Evolutionary conservation across 2,797 vertebrate species (phyloP), one percentile per base, ranked within the genome.

Genomic region (Esox masquinongy): DNA sequence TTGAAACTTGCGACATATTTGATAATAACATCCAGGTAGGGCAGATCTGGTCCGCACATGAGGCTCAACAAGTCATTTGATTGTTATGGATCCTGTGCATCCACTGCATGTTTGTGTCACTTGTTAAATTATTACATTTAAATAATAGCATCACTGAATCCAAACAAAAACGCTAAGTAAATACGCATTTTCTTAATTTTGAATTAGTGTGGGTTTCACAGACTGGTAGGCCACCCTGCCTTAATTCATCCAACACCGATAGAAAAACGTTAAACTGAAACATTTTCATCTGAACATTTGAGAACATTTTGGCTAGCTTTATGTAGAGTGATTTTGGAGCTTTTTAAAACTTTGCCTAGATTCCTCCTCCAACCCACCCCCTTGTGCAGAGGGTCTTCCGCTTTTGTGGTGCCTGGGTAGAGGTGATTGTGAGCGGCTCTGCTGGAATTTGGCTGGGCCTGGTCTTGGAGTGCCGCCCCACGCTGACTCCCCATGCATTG

Each of bases 371-470:
- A 47, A 4, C 43, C 43, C 43, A 47, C 43, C 36, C 12, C 56
- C n/a, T 12, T 22, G 4, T 43, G 53, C 31, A 73, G 34, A 14
- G 50, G 59, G 75, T 77, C 66, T 85, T 93, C 91, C 61, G 89
- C 87, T 90, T 92, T 91, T 85, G 91, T 84, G 86, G 86, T 84
- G 92, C 90, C 88, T 93, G 92, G 93, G 92, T 91, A 88, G 82
- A 92, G 89, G 88, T 90, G 94, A 95, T 95, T 96, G 94, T 95
- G 93, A 92, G 93, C 92, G 90, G 88, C 94, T 95, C 95, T 94
- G 94, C 93, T 94, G 95, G 95, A 96, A 96, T 96, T 94, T 95
- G 95, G 95, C 95, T 94, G 93, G 88, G 53, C 90, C 90, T 80
- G 86, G 88, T 88, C 92, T 94, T 93, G 95, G 94, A 94, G 92